Percentiles rank a stretch among this genome's conserved stretches.
Evolutionary conservation across 2,113 vertebrate species (phyloP).

Genomic region (Columba livia): DNA sequence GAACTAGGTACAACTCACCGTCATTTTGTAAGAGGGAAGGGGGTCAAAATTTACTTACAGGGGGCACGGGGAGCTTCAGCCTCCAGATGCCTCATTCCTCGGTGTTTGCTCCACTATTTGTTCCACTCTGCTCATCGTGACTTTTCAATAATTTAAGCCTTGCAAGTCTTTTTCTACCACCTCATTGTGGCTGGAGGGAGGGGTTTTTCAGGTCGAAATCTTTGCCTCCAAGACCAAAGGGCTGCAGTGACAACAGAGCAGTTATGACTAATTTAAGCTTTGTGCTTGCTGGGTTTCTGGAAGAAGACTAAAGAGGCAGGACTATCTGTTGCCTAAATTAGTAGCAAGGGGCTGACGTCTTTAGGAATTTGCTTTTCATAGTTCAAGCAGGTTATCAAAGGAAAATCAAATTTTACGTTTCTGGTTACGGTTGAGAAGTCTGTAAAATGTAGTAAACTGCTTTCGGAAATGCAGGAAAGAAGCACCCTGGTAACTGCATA

Average conservation of each 20-base stretch:
- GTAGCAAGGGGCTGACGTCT: neutral
- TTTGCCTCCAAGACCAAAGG: fast-evolving
- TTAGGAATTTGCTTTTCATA: neutral
- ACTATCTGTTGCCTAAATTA: neutral
- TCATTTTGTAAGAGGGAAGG: conserved; percentile 8
- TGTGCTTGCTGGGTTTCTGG: neutral
- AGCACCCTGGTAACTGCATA: neutral
- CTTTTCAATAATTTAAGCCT: neutral
- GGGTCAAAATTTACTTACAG: neutral
- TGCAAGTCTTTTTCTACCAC: neutral
- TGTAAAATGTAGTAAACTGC: neutral
- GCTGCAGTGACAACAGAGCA: neutral
- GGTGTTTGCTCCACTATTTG: neutral
- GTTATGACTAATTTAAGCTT: neutral
- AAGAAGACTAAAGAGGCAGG: neutral
- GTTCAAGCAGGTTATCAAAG: neutral
- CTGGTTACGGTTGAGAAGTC: neutral
- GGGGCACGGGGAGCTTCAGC: neutral
- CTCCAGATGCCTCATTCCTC: fast-evolving
- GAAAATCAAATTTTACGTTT: fast-evolving
- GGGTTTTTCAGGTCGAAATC: neutral
- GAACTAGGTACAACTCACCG: conserved; percentile 79
- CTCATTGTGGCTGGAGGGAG: neutral
- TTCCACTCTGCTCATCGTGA: neutral
- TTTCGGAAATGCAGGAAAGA: neutral